Conservation (phyloP, 2,797 vertebrate genomes). For the Sebastes goodei region DNA sequence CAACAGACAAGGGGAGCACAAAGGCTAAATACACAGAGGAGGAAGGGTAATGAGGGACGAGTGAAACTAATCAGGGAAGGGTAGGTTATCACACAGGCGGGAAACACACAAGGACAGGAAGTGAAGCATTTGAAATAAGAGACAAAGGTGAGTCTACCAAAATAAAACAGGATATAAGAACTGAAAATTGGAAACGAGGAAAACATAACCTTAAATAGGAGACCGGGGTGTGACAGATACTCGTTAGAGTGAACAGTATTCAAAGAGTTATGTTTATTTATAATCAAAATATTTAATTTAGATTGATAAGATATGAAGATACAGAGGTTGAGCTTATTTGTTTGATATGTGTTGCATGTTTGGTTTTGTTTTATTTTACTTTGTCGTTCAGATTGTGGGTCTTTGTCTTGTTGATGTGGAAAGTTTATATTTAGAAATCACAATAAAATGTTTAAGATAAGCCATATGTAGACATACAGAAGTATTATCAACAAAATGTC, state of each 20-base stretch:
- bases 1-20: neutral
- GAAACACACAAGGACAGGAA: neutral
- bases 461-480: too few species aligned
- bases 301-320: too few species aligned
- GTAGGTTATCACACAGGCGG: neutral
- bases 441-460: too few species aligned
- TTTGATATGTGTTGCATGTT: too few species aligned
- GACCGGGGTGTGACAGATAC: neutral
- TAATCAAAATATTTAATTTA: neutral
- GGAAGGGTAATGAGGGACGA: neutral
- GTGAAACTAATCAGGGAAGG: neutral
- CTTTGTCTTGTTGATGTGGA: too few species aligned
- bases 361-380: too few species aligned
- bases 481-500: too few species aligned
- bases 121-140: neutral
- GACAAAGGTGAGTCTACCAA: neutral
- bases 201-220: rapidly evolving
- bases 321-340: too few species aligned
- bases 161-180: neutral
- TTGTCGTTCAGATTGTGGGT: too few species aligned
- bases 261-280: neutral
- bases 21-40: neutral
- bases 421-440: too few species aligned
- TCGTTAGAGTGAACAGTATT: neutral
- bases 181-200: neutral